phyloP scores from a whole-genome alignment of 2,113 vertebrate genomes.

The Rafetus swinhoei region DNA sequence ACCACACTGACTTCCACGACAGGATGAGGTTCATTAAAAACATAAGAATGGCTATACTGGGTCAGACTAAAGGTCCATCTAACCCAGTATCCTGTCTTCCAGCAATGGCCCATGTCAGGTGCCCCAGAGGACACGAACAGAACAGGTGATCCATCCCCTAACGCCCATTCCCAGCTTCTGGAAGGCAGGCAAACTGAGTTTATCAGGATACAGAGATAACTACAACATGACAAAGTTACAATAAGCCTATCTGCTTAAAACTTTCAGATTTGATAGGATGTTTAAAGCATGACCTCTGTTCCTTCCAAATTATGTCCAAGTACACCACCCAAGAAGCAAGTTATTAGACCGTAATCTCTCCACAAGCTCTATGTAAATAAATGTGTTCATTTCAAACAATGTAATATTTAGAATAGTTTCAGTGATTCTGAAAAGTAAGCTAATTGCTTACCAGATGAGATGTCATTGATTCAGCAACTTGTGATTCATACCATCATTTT shows the following conservation, averaged over 20 bases:
- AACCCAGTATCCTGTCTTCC: no score
- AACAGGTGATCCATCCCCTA: no score
- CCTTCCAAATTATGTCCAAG: not conserved
- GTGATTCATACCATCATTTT: not conserved
- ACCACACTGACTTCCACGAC: not conserved
- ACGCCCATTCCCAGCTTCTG: no score
- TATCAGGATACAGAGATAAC: not conserved
- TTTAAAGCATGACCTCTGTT: rapidly evolving
- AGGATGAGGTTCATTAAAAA: not conserved
- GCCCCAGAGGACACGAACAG: no score
- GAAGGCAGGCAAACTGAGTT: not conserved
- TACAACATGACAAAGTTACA: not conserved
- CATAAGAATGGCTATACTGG: no score
- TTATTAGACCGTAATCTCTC: not conserved
- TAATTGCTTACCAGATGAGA: not conserved
- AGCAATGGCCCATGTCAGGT: no score
- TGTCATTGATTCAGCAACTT: not conserved
- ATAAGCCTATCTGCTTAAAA: not conserved
- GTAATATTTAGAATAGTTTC: not conserved
- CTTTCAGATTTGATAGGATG: not conserved
- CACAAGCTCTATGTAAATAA: not conserved
- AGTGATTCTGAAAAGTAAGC: not conserved
- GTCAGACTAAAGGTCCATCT: no score
- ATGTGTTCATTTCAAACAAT: not conserved
- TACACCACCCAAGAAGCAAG: not conserved